Percentiles rank a stretch among this genome's conserved stretches.
Evolutionary conservation across 2,113 vertebrate species (phyloP).

Genomic region (Lepisosteus osseus): DNA sequence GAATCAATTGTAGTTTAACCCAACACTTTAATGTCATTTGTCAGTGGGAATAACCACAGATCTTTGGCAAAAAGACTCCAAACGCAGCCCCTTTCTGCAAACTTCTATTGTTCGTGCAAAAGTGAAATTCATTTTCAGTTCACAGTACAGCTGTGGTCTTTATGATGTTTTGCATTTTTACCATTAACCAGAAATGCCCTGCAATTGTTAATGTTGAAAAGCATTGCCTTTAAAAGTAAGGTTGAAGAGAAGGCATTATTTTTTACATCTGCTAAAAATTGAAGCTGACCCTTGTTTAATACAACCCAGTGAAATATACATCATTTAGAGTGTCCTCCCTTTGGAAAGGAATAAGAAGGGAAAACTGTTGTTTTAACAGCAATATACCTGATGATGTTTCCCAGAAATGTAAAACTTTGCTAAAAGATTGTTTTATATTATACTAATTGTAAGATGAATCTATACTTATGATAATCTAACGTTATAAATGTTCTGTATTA

Average conservation of each 20-base stretch:
- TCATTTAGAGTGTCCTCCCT: too few relatives aligned
- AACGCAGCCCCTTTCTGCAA: background rate
- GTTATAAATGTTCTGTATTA: too few relatives aligned
- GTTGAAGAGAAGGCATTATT: background rate
- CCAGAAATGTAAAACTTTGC: too few relatives aligned
- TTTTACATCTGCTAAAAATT: background rate
- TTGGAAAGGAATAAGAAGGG: too few relatives aligned
- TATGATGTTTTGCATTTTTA: constrained; percentile 1
- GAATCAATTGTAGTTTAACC: background rate
- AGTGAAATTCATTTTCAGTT: background rate
- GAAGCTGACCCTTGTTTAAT: background rate
- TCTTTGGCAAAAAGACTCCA: background rate
- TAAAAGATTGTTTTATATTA: too few relatives aligned
- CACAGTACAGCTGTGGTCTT: background rate
- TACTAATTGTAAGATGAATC: too few relatives aligned
- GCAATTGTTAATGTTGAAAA: background rate
- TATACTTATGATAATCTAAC: too few relatives aligned
- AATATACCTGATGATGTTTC: too few relatives aligned
- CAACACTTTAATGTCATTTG: background rate
- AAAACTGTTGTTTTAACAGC: too few relatives aligned
- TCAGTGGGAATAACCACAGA: background rate
- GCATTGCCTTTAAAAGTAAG: too few relatives aligned
- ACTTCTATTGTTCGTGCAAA: background rate
- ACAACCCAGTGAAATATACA: background rate
- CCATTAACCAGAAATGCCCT: background rate